Conservation (phyloP, 2,113 vertebrate genomes). For the Seriola dumerili region DNA sequence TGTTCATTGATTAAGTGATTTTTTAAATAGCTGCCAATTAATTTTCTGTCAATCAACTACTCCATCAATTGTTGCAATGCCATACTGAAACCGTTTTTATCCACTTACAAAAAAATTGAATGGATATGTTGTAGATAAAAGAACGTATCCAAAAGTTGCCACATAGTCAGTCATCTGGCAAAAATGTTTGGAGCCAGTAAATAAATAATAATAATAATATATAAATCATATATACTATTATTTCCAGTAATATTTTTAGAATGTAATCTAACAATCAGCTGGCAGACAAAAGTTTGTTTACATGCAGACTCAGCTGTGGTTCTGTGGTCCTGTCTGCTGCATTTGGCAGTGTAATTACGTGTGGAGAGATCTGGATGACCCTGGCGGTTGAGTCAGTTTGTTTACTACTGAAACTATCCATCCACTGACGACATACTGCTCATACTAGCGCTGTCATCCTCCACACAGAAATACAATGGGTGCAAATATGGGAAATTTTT, state of each 20-base stretch:
- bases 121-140: too few species aligned
- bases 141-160: too few species aligned
- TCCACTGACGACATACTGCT: constrained; percentile 17
- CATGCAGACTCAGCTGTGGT: not conserved
- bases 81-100: too few species aligned
- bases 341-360: constrained; percentile 37
- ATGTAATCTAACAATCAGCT: constrained; percentile 5
- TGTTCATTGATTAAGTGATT: too few species aligned
- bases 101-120: too few species aligned
- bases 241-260: not conserved
- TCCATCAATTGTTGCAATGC: too few species aligned
- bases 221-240: too few species aligned
- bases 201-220: too few species aligned
- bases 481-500: not conserved
- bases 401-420: constrained; percentile 28
- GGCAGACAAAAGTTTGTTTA: constrained; percentile 13
- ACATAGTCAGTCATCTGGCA: too few species aligned
- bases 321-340: constrained; percentile 16
- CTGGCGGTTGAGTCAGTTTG: constrained; percentile 29
- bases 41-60: too few species aligned
- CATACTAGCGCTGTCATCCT: not conserved
- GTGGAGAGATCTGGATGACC: constrained; percentile 25
- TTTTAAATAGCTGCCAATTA: too few species aligned
- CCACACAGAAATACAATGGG: not conserved
- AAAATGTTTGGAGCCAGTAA: too few species aligned